phyloP scores from a whole-genome alignment of 64 coral and sea anemone species.

The Astreopora myriophthalma region DNA sequence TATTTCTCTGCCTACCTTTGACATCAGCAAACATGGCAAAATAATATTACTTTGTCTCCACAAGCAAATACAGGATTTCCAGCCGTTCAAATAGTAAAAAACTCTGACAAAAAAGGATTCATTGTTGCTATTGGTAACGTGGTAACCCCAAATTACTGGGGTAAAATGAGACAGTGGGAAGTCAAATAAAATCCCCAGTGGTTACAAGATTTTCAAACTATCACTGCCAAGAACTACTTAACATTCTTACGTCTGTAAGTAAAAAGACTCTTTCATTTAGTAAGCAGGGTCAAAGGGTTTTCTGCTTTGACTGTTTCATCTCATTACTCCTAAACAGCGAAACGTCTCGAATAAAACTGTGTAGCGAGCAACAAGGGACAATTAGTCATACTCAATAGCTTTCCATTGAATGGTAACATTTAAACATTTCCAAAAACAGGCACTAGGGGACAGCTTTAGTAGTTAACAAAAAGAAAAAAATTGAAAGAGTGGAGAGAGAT shows the following conservation, averaged over 20 bases:
- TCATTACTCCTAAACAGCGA: too few species aligned
- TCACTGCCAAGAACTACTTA: neutral
- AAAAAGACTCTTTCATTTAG: too few species aligned
- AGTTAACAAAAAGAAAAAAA: neutral
- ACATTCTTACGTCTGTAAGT: neutral
- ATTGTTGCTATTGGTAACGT: neutral
- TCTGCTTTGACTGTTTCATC: too few species aligned
- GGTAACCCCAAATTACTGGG: too few species aligned
- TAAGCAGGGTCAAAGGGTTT: too few species aligned
- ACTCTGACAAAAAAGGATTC: neutral
- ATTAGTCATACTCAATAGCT: neutral
- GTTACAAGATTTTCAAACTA: neutral
- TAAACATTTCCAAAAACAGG: neutral
- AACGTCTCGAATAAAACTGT: too few species aligned
- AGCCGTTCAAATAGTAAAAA: neutral
- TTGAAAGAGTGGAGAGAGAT: neutral
- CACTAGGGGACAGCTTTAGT: neutral
- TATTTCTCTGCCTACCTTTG: neutral
- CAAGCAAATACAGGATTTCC: conserved; percentile 8
- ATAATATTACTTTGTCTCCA: neutral
- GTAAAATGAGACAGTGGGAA: neutral
- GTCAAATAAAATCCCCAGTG: neutral
- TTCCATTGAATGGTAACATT: neutral
- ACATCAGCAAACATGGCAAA: neutral
- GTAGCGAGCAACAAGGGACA: too few species aligned